Evolutionary conservation across 2,113 vertebrate species (phyloP), one percentile per base, ranked within the genome.

Genomic region (Myxocyprinus asiaticus): DNA sequence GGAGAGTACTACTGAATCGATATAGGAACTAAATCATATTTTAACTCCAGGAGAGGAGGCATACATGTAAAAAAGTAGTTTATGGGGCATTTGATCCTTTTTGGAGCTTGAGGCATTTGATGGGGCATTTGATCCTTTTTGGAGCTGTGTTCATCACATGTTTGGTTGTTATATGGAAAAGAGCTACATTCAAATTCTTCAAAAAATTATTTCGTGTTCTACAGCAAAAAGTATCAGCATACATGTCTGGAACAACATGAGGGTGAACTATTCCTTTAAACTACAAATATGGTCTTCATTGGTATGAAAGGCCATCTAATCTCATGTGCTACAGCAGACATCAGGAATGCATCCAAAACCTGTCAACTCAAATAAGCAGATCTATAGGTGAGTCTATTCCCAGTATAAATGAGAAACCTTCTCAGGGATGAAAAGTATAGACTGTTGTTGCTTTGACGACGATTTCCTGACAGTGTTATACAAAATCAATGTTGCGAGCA

Each of bases 21-120:
- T 55, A 76, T 3, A 4, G 48, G 2, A 65, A 43, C 72, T 75
- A 51, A 14, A 76, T 76, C 33, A 65, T 63, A 64, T 65, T 47
- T 33, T 33, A 74, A 6, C 56, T n/a, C 6, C 42, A 10, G 9
- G 65, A 67, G 12, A 17, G 48, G 9, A 67, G 51, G 17, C 22
- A 6, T 56, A n/a, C 53, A n/a, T 14, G 4, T 14, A 55, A 56
- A 56, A 33, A 33, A 33, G 22, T 33, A 33, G 22, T 33, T 33
- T 33, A 33, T 33, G 22, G 22, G 22, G 22, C 22, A 33, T 33
- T 33, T 33, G 22, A 33, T 33, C 22, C 22, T 33, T 33, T 33
- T 33, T 33, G 22, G 22, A 33, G 22, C 22, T 33, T 33, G 22
- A 33, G n/a, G n/a, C n/a, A n/a, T n/a, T n/a, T n/a, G n/a, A 33